Conservation (phyloP, 2,888 invertebrate species). For the Thymelicus sylvestris region DNA sequence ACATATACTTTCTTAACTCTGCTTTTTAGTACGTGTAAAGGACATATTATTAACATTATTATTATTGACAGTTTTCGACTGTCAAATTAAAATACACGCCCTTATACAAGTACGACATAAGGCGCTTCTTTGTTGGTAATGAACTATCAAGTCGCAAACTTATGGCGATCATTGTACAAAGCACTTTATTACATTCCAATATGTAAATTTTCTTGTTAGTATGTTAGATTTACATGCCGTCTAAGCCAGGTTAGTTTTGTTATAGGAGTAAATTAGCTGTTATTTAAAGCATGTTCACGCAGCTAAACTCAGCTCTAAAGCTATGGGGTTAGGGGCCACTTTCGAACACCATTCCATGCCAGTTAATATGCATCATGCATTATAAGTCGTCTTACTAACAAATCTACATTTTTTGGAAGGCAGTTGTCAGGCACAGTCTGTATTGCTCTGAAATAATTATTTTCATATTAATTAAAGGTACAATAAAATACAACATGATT, state of each 20-base stretch:
- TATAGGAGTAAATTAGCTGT: neutral
- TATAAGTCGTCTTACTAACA: conserved; percentile 78
- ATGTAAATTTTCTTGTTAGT: conserved; percentile 6
- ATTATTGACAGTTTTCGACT: neutral
- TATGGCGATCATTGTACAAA: neutral
- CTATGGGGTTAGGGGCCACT: conserved; percentile 28
- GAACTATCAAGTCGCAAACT: neutral
- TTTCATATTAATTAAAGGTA: conserved; percentile 33
- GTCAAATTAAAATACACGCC: neutral
- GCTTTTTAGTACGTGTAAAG: neutral
- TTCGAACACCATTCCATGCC: conserved; percentile 28
- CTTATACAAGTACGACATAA: no score
- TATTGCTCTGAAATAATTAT: conserved; percentile 77
- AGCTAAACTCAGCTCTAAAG: conserved; percentile 14
- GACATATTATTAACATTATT: neutral
- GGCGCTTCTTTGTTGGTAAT: neutral
- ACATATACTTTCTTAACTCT: no score
- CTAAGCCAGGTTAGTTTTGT: conserved; percentile 2
- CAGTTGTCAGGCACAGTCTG: conserved; percentile 82
- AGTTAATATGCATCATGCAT: conserved; percentile 58
- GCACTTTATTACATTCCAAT: neutral
- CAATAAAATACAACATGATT: conserved; percentile 7
- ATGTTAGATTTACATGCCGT: conserved; percentile 2
- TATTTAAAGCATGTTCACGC: conserved; percentile 14
- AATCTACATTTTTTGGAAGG: conserved; percentile 84